Conservation (phyloP, 2,113 vertebrate species). For the Mastomys coucha region DNA sequence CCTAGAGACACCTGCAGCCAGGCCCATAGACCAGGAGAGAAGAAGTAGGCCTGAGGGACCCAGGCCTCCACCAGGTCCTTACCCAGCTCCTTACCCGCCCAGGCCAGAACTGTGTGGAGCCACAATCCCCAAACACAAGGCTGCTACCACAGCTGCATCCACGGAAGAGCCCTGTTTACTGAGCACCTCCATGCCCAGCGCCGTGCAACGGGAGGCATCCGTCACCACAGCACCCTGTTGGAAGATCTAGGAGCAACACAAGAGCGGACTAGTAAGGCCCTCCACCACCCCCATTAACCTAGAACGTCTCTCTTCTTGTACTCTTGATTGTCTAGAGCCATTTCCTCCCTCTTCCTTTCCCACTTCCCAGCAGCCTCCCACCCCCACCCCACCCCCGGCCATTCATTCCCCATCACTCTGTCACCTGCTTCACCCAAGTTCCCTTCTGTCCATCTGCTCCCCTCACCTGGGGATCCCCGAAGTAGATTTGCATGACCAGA, state of each 20-base stretch:
- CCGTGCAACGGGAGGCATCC: slow-evolving; percentile 93
- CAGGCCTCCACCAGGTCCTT: neutral
- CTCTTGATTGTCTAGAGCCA: neutral
- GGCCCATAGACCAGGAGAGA: neutral
- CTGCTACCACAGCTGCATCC: slow-evolving; percentile 94
- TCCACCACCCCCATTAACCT: neutral
- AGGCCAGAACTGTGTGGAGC: slow-evolving; percentile 96
- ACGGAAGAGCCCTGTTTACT: slow-evolving; percentile 94
- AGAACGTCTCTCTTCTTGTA: neutral
- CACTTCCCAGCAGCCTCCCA: neutral
- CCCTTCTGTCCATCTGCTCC: neutral
- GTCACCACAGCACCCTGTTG: slow-evolving; percentile 96
- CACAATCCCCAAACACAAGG: slow-evolving; percentile 94
- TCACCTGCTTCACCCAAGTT: slow-evolving; percentile 79
- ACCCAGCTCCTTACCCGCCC: slow-evolving; percentile 91
- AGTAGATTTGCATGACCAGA: slow-evolving; percentile 98
- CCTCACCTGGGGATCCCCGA: slow-evolving; percentile 96
- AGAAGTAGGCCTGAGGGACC: neutral
- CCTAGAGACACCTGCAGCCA: neutral
- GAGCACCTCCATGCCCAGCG: slow-evolving; percentile 93
- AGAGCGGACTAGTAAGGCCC: neutral
- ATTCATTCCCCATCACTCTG: neutral
- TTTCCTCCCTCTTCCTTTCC: slow-evolving; percentile 9
- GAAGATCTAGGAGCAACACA: slow-evolving; percentile 88
- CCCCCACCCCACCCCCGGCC: neutral